Percentiles rank a stretch among this genome's conserved stretches.
phyloP scores from a whole-genome alignment of 2,888 invertebrate species.

The Trachelus troglodyta region DNA sequence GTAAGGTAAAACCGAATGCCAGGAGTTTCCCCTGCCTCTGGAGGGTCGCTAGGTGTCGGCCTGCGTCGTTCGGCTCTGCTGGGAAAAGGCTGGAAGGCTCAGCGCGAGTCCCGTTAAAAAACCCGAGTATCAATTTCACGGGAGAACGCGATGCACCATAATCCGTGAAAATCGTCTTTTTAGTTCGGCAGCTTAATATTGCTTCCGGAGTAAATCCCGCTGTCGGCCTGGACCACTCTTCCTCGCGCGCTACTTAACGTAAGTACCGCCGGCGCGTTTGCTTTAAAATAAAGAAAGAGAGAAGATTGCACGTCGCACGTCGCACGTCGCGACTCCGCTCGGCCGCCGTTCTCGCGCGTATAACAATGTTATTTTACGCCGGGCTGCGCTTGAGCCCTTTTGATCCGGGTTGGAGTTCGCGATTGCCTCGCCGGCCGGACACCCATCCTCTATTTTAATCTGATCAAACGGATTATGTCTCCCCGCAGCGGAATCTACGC shows the following conservation, averaged over 20 bases:
- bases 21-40: too few relatives aligned
- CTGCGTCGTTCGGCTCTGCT: constrained; percentile 7
- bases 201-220: constrained; percentile 55
- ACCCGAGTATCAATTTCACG: constrained; percentile 56
- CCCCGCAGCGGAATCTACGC: constrained; percentile 3
- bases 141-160: constrained; percentile 49
- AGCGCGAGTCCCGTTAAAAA: constrained; percentile 39
- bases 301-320: constrained; percentile 25
- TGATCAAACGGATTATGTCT: constrained; percentile 66
- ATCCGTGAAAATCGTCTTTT: constrained; percentile 59
- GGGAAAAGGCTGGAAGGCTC: too few relatives aligned
- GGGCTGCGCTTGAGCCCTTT: constrained; percentile 65
- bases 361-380: constrained; percentile 66
- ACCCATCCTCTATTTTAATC: constrained; percentile 51
- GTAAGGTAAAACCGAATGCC: too few relatives aligned
- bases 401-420: constrained; percentile 52
- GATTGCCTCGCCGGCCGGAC: constrained; percentile 40
- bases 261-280: constrained; percentile 45
- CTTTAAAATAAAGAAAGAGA: constrained; percentile 49
- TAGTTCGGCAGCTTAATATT: constrained; percentile 59
- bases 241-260: constrained; percentile 50
- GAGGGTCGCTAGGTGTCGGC: constrained; percentile 5
- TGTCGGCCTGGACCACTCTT: constrained; percentile 17
- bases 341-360: constrained; percentile 34
- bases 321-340: constrained; percentile 24